A percentile compares a stretch with the other conserved stretches of the same genome.
These are phyloP conservation scores for Tetramorium simillimum DNA, from an alignment of 1,140 invertebrate genomes.

Conservation along the genomic window DNA sequence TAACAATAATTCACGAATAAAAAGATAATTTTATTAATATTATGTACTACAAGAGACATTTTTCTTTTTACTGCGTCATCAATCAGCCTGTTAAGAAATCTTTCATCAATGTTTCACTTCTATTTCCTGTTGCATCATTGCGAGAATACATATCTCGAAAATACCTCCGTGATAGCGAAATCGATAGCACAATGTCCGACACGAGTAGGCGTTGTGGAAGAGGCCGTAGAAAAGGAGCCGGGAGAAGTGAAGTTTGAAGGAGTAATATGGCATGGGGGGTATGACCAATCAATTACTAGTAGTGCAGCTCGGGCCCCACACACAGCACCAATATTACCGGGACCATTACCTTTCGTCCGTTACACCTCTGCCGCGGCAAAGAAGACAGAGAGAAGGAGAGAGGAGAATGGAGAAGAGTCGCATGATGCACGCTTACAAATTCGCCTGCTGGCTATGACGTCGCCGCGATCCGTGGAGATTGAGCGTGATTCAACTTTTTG, in stretches of 20 bases:
- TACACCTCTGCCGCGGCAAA: slow-evolving; percentile 69
- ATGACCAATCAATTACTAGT: slow-evolving; percentile 83
- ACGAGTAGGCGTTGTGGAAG: slow-evolving; percentile 39
- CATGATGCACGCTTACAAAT: slow-evolving; percentile 78
- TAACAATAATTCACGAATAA: not conserved
- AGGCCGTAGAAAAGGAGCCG: slow-evolving; percentile 61
- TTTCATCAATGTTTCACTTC: not conserved
- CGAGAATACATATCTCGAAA: not conserved
- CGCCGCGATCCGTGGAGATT: slow-evolving; percentile 59
- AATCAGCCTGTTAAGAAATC: not conserved
- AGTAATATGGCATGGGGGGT: slow-evolving; percentile 77
- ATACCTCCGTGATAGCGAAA: not conserved
- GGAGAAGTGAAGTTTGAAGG: slow-evolving; percentile 77
- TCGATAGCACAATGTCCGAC: not conserved
- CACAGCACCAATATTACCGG: slow-evolving; percentile 80
- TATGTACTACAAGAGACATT: not conserved
- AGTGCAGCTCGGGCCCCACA: slow-evolving; percentile 79
- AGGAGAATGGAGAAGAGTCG: slow-evolving; percentile 48
- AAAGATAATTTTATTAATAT: not conserved
- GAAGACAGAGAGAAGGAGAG: slow-evolving; percentile 17
- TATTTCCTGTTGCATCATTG: not conserved
- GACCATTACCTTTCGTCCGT: slow-evolving; percentile 79
- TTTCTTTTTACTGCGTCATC: not conserved
- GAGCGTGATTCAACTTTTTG: slow-evolving; percentile 60
- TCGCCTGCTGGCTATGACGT: slow-evolving; percentile 67